Conservation (phyloP, 2,797 vertebrate genomes). For the Semotilus atromaculatus region DNA sequence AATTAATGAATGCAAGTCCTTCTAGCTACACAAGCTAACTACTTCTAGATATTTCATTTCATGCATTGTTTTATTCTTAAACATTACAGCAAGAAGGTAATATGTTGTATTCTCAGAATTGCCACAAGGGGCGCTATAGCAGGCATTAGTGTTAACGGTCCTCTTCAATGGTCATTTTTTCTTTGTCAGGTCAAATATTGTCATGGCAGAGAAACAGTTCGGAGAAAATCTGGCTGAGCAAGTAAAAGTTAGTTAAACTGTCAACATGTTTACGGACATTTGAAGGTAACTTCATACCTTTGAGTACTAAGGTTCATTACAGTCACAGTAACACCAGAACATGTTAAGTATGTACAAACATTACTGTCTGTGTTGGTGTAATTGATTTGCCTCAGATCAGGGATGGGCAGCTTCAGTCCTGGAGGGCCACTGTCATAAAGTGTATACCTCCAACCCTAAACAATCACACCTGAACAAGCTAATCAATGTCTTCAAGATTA, state of each 20-base stretch:
- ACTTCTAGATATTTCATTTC: background rate
- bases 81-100: background rate
- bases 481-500: background rate
- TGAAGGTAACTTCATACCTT: background rate
- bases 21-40: background rate
- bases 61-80: background rate
- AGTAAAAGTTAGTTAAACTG: constrained; percentile 8
- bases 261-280: constrained; percentile 18
- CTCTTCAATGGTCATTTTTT: background rate
- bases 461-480: background rate
- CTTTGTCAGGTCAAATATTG: background rate
- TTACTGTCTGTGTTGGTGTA: background rate
- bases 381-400: background rate
- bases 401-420: background rate
- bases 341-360: background rate
- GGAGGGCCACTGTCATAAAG: background rate
- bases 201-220: constrained; percentile 2
- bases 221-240: constrained; percentile 1
- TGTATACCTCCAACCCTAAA: background rate
- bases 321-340: background rate
- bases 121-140: background rate
- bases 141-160: background rate
- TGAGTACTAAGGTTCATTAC: background rate
- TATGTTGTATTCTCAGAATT: background rate
- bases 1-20: background rate